Evolutionary conservation across 2,888 invertebrate genomes (phyloP).

Genomic region (Myathropa florea): DNA sequence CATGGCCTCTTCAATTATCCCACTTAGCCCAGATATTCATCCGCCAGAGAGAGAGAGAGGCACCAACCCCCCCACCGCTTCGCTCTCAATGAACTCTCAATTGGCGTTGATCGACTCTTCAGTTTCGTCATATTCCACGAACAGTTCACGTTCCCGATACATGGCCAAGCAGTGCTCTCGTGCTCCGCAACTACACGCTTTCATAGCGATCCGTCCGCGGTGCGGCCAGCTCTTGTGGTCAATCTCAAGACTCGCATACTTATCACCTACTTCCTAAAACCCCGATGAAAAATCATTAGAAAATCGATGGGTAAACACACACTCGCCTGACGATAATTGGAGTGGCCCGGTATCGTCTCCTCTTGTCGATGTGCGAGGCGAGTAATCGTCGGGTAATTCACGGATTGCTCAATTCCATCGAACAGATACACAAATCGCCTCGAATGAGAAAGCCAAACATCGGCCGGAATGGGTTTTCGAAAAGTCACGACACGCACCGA

Average conservation of each 20-base stretch:
- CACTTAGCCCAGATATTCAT: conserved; percentile 37
- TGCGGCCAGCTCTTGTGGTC: background rate
- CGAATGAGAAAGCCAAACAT: conserved; percentile 47
- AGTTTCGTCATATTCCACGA: conserved; percentile 38
- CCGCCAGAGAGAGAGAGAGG: background rate
- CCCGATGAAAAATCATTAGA: conserved; percentile 35
- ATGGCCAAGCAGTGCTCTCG: conserved; percentile 14
- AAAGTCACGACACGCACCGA: conserved; percentile 41
- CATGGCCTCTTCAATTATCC: conserved; percentile 18
- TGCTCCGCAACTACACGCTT: too few species aligned
- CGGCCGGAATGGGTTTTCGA: conserved; percentile 16
- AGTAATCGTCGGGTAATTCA: conserved; percentile 35
- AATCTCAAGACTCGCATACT: conserved; percentile 31
- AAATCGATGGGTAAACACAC: conserved; percentile 20
- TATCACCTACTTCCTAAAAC: conserved; percentile 51
- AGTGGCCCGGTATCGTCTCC: conserved; percentile 11
- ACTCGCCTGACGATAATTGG: conserved; percentile 40
- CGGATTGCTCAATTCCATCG: conserved; percentile 49
- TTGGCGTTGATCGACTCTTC: conserved; percentile 40
- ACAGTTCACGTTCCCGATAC: conserved; percentile 32
- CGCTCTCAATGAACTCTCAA: conserved; percentile 38
- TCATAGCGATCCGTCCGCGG: too few species aligned
- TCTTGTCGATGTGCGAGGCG: background rate
- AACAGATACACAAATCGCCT: background rate
- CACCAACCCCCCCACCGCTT: background rate